A percentile compares a stretch with the other conserved stretches of the same genome.
Conservation (phyloP, 2,888 invertebrate genomes). For the Apodemia mormo region DNA sequence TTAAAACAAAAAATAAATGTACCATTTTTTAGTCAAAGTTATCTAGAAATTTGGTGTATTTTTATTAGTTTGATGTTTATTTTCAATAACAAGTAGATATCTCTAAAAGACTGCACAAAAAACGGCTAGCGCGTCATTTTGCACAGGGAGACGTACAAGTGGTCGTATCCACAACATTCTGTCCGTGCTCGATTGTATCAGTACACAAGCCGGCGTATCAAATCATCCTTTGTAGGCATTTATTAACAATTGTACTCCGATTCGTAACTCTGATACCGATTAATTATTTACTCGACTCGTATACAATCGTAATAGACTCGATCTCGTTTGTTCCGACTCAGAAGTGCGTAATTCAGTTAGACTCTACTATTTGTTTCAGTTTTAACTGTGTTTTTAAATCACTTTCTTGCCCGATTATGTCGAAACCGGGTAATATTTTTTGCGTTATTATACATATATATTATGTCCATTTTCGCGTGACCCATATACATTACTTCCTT, state of each 20-base stretch:
- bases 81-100: no score
- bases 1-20: no score
- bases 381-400: neutral
- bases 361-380: neutral
- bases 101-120: no score
- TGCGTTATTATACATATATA: no score
- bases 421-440: no score
- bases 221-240: conserved; percentile 68
- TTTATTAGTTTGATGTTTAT: no score
- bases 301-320: conserved; percentile 9
- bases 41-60: no score
- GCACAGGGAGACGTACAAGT: neutral
- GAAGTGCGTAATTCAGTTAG: conserved; percentile 1
- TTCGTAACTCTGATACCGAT: conserved; percentile 52
- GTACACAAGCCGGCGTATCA: conserved; percentile 24
- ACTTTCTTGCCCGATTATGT: no score
- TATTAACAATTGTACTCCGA: conserved; percentile 67
- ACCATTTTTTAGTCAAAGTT: no score
- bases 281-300: conserved; percentile 48
- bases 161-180: conserved; percentile 41
- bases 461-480: no score
- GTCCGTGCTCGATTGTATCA: conserved; percentile 35
- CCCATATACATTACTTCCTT: no score
- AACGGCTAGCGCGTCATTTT: no score
- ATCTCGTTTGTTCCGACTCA: conserved; percentile 1